Evolutionary conservation across 2,888 invertebrate genomes (phyloP).

Genomic region (Uropetala carovei): DNA sequence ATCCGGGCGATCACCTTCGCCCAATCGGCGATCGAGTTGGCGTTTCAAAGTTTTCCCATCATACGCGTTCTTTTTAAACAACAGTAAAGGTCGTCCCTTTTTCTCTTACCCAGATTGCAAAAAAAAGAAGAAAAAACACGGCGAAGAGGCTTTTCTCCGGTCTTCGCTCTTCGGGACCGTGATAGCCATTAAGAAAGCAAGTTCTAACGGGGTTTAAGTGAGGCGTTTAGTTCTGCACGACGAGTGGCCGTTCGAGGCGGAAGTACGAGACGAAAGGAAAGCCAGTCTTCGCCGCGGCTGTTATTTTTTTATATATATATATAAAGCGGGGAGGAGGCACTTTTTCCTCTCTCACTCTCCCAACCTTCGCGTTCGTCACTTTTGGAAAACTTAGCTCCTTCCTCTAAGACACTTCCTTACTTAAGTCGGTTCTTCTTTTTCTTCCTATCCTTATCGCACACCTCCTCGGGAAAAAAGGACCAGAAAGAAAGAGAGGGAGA

Average conservation of each 20-base stretch:
- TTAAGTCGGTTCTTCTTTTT: not conserved
- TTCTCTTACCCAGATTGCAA: not conserved
- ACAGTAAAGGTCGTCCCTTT: not conserved
- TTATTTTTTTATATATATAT: not conserved
- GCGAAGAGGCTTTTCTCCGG: not conserved
- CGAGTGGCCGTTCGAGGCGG: constrained; percentile 49
- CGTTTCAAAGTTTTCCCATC: too few species aligned
- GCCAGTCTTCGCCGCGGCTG: not conserved
- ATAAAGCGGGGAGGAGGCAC: not conserved
- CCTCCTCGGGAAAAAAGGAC: not conserved
- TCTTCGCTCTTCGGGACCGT: constrained; percentile 14
- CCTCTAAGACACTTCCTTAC: not conserved
- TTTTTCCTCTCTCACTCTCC: not conserved
- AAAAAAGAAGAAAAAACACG: not conserved
- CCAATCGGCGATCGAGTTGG: too few species aligned
- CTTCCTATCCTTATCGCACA: not conserved
- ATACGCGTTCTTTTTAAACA: too few species aligned
- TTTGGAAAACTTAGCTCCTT: not conserved
- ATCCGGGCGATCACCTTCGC: too few species aligned
- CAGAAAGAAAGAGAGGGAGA: not conserved
- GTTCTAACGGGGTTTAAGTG: constrained; percentile 59
- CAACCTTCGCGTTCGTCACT: not conserved
- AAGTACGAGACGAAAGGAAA: constrained; percentile 17
- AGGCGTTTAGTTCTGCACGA: constrained; percentile 63
- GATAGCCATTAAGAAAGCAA: constrained; percentile 59